Conservation (phyloP, 1,140 invertebrate species). For the Uloborus diversus region DNA sequence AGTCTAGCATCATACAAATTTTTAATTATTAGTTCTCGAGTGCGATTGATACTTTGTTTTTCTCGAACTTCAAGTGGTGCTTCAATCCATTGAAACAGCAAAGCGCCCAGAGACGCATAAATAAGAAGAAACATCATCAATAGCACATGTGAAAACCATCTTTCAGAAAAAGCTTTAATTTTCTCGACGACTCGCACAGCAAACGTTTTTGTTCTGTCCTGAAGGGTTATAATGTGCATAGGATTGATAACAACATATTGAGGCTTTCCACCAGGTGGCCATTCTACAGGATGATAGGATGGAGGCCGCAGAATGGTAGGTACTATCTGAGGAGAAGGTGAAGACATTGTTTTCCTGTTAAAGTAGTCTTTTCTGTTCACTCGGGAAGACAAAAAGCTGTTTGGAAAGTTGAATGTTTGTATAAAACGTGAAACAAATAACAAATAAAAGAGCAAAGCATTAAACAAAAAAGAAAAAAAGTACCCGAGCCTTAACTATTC, state of each 20-base stretch:
- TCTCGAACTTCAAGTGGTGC: conserved; percentile 57
- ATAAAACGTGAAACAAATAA: no score
- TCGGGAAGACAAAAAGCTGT: no score
- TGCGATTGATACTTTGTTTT: conserved; percentile 43
- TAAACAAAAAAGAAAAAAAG: no score
- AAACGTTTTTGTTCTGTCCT: conserved; percentile 58
- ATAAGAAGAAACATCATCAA: conserved; percentile 77
- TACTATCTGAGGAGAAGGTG: not conserved
- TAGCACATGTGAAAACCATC: conserved; percentile 89
- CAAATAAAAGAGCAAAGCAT: no score
- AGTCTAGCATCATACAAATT: conserved; percentile 63
- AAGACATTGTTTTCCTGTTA: conserved; percentile 25
- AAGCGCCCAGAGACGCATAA: conserved; percentile 81
- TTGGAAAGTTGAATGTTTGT: no score
- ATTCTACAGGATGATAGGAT: conserved; percentile 23
- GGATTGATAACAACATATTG: conserved; percentile 58
- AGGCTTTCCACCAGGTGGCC: conserved; percentile 11
- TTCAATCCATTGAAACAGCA: conserved; percentile 79
- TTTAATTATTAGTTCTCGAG: conserved; percentile 40
- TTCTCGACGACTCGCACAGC: conserved; percentile 58
- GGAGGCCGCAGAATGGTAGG: conserved; percentile 22
- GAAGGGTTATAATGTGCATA: conserved; percentile 61
- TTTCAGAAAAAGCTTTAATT: conserved; percentile 75
- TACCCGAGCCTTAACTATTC: no score
- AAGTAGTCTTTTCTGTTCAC: no score